phyloP scores from a whole-genome alignment of 2,888 invertebrate genomes.

The Rhagophthalmus giganteus region DNA sequence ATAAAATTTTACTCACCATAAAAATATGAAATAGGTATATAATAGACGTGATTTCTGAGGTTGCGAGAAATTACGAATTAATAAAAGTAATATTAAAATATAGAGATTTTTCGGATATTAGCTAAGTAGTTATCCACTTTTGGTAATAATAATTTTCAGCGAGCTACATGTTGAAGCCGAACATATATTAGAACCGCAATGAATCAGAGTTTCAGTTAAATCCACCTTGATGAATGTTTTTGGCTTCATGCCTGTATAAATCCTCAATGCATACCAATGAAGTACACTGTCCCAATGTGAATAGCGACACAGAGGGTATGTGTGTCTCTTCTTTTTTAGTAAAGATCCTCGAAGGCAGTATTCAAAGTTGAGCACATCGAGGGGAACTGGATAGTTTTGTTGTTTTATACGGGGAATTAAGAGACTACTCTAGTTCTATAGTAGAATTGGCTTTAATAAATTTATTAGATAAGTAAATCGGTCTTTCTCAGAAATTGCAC shows the following conservation, averaged over 20 bases:
- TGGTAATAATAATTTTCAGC: constrained; percentile 54
- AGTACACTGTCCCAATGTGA: constrained; percentile 52
- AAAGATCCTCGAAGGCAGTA: constrained; percentile 20
- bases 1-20: no score
- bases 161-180: constrained; percentile 50
- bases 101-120: background rate
- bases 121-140: constrained; percentile 43
- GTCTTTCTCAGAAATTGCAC: constrained; percentile 3
- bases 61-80: background rate
- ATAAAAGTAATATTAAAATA: background rate
- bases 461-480: constrained; percentile 2
- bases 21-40: no score
- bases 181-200: constrained; percentile 57
- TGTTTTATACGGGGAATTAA: constrained; percentile 22
- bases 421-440: constrained; percentile 11
- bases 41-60: no score
- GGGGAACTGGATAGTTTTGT: constrained; percentile 10
- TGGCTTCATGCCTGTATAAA: constrained; percentile 59
- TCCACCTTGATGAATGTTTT: constrained; percentile 60
- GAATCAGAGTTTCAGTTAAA: constrained; percentile 59
- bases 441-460: constrained; percentile 6
- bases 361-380: constrained; percentile 16
- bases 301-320: constrained; percentile 44
- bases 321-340: constrained; percentile 40
- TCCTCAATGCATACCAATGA: constrained; percentile 59